Percentiles rank a stretch among this genome's conserved stretches.
Evolutionary conservation across 1,140 invertebrate genomes (phyloP).

Genomic region (Antheraea mylitta): DNA sequence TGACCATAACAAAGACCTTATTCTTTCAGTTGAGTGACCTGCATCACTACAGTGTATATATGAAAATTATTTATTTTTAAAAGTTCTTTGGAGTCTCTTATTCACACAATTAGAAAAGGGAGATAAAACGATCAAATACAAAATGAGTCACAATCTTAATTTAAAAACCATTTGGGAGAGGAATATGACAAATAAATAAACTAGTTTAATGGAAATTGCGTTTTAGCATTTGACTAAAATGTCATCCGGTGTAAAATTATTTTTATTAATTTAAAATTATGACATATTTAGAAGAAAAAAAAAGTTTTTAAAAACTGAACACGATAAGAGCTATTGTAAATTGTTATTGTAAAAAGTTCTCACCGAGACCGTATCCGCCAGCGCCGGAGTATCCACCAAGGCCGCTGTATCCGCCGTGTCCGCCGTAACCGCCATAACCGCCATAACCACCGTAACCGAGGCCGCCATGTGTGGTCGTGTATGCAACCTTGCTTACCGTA

Average conservation of each 20-base stretch:
- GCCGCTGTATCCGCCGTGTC: conserved; percentile 43
- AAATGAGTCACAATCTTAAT: no score
- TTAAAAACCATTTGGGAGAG: no score
- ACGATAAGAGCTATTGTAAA: neutral
- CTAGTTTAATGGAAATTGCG: no score
- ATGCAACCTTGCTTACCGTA: conserved; percentile 59
- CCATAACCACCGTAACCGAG: conserved; percentile 29
- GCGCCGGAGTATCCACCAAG: conserved; percentile 34
- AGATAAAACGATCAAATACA: no score
- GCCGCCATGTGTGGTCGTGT: conserved; percentile 38
- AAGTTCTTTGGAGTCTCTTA: no score
- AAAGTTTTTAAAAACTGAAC: neutral
- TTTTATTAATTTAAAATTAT: no score
- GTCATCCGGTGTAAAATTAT: neutral
- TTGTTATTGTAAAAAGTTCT: neutral
- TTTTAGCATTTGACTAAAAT: no score
- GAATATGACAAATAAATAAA: no score
- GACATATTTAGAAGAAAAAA: no score
- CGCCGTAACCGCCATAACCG: conserved; percentile 43
- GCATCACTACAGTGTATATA: no score
- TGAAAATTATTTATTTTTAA: no score
- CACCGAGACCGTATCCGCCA: conserved; percentile 33
- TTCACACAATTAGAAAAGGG: no score
- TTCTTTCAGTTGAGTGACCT: neutral
- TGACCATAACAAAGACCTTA: neutral